A percentile compares a stretch with the other conserved stretches of the same genome.
Conservation (phyloP, 2,113 vertebrate genomes). For the Caranx ignobilis region DNA sequence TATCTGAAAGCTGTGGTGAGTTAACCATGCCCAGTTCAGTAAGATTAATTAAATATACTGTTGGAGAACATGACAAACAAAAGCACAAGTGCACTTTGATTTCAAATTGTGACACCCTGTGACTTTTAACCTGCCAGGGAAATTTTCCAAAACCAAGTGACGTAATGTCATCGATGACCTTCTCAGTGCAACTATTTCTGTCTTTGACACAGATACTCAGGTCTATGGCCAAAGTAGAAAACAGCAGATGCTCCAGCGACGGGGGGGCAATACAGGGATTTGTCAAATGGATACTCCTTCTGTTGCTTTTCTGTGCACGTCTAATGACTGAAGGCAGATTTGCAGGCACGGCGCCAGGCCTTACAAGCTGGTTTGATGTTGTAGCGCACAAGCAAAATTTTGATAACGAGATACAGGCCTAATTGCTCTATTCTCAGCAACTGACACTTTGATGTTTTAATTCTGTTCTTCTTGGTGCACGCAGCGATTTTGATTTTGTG, state of each 20-base stretch:
- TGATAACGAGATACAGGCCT: slow-evolving; percentile 25
- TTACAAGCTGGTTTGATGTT: slow-evolving; percentile 66
- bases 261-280: slow-evolving; percentile 82
- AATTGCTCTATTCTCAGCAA: slow-evolving; percentile 17
- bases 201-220: slow-evolving; percentile 80
- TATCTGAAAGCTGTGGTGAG: not conserved
- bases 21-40: not conserved
- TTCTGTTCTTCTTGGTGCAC: not conserved
- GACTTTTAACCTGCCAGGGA: not conserved
- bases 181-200: slow-evolving; percentile 81
- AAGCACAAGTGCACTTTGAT: too few relatives aligned
- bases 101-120: slow-evolving; percentile 10
- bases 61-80: not conserved
- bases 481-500: not conserved
- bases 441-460: slow-evolving; percentile 20
- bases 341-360: slow-evolving; percentile 57
- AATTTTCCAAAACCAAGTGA: slow-evolving; percentile 20
- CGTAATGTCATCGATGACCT: slow-evolving; percentile 73
- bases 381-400: slow-evolving; percentile 49
- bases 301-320: slow-evolving; percentile 75
- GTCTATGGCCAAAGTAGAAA: slow-evolving; percentile 79
- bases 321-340: slow-evolving; percentile 77
- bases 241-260: slow-evolving; percentile 83
- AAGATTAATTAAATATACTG: not conserved
- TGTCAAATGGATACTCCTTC: slow-evolving; percentile 82